phyloP scores from a whole-genome alignment of 2,797 vertebrate genomes.

The Semotilus atromaculatus region DNA sequence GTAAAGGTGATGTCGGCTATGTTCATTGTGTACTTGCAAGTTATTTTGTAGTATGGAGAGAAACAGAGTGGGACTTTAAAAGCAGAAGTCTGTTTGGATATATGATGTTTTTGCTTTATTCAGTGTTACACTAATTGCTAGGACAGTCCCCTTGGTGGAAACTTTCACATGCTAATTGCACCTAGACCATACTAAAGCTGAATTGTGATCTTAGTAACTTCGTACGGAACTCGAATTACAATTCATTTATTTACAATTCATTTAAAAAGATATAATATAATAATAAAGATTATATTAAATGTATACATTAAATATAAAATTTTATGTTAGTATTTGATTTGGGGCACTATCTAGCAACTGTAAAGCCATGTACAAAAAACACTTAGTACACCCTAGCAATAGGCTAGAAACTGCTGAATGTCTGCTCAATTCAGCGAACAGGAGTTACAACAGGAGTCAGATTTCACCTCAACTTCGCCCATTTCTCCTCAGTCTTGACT shows the following conservation, averaged over 20 bases:
- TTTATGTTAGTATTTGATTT: not conserved
- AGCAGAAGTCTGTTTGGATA: not conserved
- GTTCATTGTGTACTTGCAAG: not conserved
- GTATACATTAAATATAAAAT: not conserved
- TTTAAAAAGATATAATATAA: no score
- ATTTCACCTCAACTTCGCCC: no score
- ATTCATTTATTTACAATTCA: no score
- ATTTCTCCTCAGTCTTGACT: no score
- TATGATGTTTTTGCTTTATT: not conserved
- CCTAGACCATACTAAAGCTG: not conserved
- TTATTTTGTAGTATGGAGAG: slow-evolving; percentile 3
- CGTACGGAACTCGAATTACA: not conserved
- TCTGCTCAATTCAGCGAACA: no score
- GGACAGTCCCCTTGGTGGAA: not conserved
- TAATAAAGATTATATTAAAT: no score
- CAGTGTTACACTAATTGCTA: not conserved
- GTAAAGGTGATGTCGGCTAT: not conserved
- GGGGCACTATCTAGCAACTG: not conserved
- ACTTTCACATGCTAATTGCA: not conserved
- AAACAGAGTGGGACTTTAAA: not conserved
- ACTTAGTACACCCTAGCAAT: not conserved
- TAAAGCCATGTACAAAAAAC: no score
- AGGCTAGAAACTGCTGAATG: no score
- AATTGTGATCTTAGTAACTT: not conserved
- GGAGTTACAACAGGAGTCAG: no score